Percentiles rank a stretch among this genome's conserved stretches.
phyloP scores from a whole-genome alignment of 2,797 vertebrate genomes.

The Craterocephalus amniculus region DNA sequence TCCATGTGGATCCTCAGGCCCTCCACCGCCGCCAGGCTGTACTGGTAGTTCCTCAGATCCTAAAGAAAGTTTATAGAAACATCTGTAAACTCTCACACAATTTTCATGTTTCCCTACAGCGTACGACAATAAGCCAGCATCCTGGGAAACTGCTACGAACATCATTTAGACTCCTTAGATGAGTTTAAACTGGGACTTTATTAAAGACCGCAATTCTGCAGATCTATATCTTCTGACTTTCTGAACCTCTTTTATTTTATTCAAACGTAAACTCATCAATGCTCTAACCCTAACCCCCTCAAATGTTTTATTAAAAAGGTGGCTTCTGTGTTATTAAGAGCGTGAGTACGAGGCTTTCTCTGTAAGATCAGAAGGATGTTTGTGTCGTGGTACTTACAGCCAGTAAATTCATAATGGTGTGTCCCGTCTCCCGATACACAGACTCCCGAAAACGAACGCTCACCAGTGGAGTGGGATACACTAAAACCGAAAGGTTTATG shows the following conservation, averaged over 20 bases:
- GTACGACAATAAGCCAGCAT: too few species aligned
- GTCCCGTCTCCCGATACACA: conserved; percentile 92
- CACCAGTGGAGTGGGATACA: conserved; percentile 86
- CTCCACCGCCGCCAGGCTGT: conserved; percentile 90
- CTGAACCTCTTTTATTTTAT: too few species aligned
- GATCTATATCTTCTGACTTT: too few species aligned
- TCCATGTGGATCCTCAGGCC: conserved; percentile 94
- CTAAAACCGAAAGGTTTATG: conserved; percentile 64
- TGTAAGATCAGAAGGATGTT: neutral
- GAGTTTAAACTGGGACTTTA: too few species aligned
- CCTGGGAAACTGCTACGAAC: too few species aligned
- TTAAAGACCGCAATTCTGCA: too few species aligned
- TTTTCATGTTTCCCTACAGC: neutral
- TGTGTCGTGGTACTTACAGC: conserved; percentile 85
- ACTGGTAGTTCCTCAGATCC: conserved; percentile 96
- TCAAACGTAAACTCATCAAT: too few species aligned
- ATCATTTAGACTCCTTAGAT: too few species aligned
- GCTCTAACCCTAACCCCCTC: too few species aligned
- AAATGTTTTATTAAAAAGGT: too few species aligned
- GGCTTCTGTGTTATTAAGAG: conserved; percentile 1
- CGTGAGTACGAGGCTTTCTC: neutral
- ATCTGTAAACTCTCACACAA: neutral
- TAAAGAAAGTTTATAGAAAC: too few species aligned
- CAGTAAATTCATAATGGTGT: conserved; percentile 95
- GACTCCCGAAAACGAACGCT: conserved; percentile 90